Conservation (phyloP, 2,797 vertebrate species). For the Diglossa cyanea region DNA sequence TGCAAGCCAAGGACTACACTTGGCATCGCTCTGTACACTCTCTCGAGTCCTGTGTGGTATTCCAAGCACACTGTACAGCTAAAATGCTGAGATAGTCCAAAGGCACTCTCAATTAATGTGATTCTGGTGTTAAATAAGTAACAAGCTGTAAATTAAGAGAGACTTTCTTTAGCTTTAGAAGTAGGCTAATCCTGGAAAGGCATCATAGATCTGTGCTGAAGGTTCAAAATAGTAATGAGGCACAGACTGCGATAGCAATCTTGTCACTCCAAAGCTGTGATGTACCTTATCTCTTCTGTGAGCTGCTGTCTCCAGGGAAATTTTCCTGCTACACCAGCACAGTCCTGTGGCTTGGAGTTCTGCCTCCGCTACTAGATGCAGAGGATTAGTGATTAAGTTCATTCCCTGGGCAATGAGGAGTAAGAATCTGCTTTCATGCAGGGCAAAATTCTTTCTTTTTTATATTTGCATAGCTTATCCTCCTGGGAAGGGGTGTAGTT, state of each 20-base stretch:
- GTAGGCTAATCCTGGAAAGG: conserved; percentile 58
- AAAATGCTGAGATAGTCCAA: not conserved
- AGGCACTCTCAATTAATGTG: conserved; percentile 6
- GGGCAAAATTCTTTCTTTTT: not conserved
- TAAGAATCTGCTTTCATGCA: not conserved
- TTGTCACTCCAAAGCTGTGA: conserved; percentile 33
- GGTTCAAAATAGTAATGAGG: conserved; percentile 57
- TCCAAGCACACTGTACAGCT: not conserved
- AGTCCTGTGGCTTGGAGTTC: conserved; percentile 9
- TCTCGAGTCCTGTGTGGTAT: not conserved
- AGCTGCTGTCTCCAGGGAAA: conserved; percentile 43
- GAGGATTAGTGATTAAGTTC: conserved; percentile 31
- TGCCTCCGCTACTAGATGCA: not conserved
- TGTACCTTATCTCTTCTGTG: conserved; percentile 27
- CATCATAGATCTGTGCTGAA: conserved; percentile 46
- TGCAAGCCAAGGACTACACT: not conserved
- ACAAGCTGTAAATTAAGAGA: conserved; percentile 47
- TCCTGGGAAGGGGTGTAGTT: not conserved
- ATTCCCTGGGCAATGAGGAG: not conserved
- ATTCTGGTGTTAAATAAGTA: conserved; percentile 59
- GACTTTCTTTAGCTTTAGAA: conserved; percentile 56
- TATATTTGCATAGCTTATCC: not conserved
- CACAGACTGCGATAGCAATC: conserved; percentile 36
- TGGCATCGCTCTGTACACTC: not conserved
- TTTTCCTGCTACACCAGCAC: conserved; percentile 16